phyloP scores from a whole-genome alignment of 2,888 invertebrate genomes.

The Leptinotarsa rubiginosa region DNA sequence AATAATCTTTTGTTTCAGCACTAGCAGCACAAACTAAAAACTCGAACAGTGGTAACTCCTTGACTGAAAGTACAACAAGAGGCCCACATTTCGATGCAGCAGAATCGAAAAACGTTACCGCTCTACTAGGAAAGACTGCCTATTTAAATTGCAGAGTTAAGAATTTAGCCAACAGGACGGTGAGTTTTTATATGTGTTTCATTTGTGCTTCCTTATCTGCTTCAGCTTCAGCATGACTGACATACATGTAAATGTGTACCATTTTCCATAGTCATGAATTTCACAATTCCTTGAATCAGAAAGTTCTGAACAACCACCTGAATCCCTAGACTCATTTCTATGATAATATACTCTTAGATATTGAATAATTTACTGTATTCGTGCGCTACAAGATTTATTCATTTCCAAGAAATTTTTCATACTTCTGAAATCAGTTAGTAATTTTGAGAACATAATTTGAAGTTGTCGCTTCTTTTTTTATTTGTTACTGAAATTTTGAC shows the following conservation, averaged over 20 bases:
- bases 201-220: not conserved
- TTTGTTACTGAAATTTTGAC: too few relatives aligned
- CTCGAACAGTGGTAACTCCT: slow-evolving; percentile 56
- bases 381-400: too few relatives aligned
- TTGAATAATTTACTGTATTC: too few relatives aligned
- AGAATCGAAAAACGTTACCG: slow-evolving; percentile 74
- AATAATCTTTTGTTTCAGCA: slow-evolving; percentile 34
- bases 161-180: slow-evolving; percentile 91
- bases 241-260: not conserved
- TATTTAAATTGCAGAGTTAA: slow-evolving; percentile 91
- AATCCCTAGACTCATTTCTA: too few relatives aligned
- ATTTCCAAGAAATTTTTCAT: too few relatives aligned
- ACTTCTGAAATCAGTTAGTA: too few relatives aligned
- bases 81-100: slow-evolving; percentile 66
- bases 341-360: too few relatives aligned
- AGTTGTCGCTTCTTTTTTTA: too few relatives aligned
- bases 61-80: slow-evolving; percentile 59
- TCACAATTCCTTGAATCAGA: too few relatives aligned
- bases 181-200: slow-evolving; percentile 68
- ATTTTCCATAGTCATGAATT: too few relatives aligned
- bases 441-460: too few relatives aligned
- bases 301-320: too few relatives aligned
- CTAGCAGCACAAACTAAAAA: slow-evolving; percentile 41
- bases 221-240: not conserved
- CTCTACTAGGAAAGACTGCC: slow-evolving; percentile 88